phyloP scores from a whole-genome alignment of 1,140 invertebrate genomes.

The Catajapyx aquilonaris region DNA sequence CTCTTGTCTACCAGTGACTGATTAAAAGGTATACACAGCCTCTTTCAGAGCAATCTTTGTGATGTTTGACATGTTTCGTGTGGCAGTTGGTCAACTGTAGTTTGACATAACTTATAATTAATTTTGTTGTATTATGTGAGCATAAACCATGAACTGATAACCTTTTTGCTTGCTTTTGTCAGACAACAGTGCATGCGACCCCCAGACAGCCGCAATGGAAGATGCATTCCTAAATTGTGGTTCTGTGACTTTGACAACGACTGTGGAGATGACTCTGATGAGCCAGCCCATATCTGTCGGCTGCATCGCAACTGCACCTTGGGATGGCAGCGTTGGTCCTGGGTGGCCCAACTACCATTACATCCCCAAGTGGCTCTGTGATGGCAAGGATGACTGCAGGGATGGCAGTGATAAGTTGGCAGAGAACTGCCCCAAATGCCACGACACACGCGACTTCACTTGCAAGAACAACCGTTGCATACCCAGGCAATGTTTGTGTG shows the following conservation, averaged over 20 bases:
- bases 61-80: too few species aligned
- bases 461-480: constrained; percentile 84
- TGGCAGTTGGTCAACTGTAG: too few species aligned
- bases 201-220: constrained; percentile 75
- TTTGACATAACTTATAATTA: too few species aligned
- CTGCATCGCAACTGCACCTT: constrained; percentile 73
- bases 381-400: constrained; percentile 77
- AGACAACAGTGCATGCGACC: constrained; percentile 60
- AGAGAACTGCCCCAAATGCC: constrained; percentile 73
- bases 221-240: constrained; percentile 90
- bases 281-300: constrained; percentile 78
- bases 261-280: constrained; percentile 83
- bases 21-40: too few species aligned
- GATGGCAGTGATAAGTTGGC: constrained; percentile 77
- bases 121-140: too few species aligned
- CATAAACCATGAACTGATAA: too few species aligned
- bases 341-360: constrained; percentile 74
- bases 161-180: constrained; percentile 10
- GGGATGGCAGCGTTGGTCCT: constrained; percentile 78
- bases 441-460: constrained; percentile 68
- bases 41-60: too few species aligned
- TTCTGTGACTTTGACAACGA: constrained; percentile 88
- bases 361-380: constrained; percentile 86
- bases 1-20: too few species aligned
- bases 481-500: constrained; percentile 79